A percentile compares a stretch with the other conserved stretches of the same genome.
phyloP scores from a whole-genome alignment of 2,888 invertebrate genomes.

The Mactromeris polynyma region DNA sequence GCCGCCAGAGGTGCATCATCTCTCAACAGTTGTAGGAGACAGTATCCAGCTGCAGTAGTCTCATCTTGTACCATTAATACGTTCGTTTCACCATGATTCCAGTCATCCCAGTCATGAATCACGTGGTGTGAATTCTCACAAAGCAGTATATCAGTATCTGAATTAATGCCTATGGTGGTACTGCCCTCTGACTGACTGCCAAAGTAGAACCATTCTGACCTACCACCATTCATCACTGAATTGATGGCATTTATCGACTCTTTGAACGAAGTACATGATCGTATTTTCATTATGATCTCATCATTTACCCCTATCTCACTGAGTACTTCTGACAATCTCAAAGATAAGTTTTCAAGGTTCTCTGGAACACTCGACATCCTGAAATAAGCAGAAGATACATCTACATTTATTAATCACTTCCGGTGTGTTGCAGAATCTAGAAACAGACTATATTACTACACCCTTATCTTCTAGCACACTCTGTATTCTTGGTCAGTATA shows the following conservation, averaged over 20 bases:
- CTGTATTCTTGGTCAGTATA: too few species aligned
- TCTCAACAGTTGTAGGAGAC: neutral
- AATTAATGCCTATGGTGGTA: conserved; percentile 13
- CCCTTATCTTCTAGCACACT: too few species aligned
- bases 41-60: neutral
- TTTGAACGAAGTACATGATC: neutral
- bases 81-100: conserved; percentile 14
- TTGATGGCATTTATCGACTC: neutral
- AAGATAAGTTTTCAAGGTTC: neutral
- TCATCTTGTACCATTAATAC: conserved; percentile 32
- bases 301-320: neutral
- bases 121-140: neutral
- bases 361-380: neutral
- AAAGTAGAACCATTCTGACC: neutral
- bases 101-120: conserved; percentile 20
- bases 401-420: too few species aligned
- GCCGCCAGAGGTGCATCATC: neutral
- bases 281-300: neutral
- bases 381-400: neutral
- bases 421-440: too few species aligned
- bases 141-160: neutral
- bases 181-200: conserved; percentile 43
- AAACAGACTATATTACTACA: too few species aligned
- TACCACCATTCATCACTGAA: neutral
- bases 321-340: neutral